A percentile compares a stretch with the other conserved stretches of the same genome.
phyloP scores from a whole-genome alignment of 2,888 invertebrate species.

The Glyphotaelius pellucidus region DNA sequence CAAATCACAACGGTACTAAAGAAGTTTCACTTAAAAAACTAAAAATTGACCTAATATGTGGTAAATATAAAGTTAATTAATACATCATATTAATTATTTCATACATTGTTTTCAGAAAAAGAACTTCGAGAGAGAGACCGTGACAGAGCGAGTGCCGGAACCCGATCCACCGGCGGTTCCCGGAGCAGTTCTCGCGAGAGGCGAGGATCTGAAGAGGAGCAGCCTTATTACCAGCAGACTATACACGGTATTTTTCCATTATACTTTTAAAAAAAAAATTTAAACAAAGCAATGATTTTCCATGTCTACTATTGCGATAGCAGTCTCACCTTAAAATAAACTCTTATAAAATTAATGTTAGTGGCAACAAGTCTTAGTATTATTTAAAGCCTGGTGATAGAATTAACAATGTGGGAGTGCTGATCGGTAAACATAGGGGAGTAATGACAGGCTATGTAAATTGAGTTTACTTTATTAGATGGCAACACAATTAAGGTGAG shows the following conservation, averaged over 20 bases:
- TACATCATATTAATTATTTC: conserved; percentile 11
- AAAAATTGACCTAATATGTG: no score
- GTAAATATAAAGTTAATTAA: no score
- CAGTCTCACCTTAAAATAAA: background rate
- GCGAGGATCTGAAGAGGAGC: conserved; percentile 73
- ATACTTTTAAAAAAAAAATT: background rate
- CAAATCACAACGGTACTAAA: no score
- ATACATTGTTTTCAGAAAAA: conserved; percentile 24
- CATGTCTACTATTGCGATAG: background rate
- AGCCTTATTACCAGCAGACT: conserved; percentile 75
- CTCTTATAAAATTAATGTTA: no score
- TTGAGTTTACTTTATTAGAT: background rate
- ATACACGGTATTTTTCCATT: conserved; percentile 72
- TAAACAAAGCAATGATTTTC: background rate
- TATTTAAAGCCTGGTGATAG: background rate
- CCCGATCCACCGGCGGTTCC: conserved; percentile 60
- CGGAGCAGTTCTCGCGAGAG: conserved; percentile 67
- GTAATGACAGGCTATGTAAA: background rate
- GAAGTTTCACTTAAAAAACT: no score
- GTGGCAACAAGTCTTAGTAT: background rate
- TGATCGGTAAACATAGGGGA: background rate
- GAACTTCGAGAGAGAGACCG: conserved; percentile 52
- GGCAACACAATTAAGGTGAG: background rate
- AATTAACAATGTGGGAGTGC: background rate
- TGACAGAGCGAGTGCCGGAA: conserved; percentile 48